Base-by-base conservation (phyloP, 2,113 vertebrate species). In the Rostratula benghalensis region DNA sequence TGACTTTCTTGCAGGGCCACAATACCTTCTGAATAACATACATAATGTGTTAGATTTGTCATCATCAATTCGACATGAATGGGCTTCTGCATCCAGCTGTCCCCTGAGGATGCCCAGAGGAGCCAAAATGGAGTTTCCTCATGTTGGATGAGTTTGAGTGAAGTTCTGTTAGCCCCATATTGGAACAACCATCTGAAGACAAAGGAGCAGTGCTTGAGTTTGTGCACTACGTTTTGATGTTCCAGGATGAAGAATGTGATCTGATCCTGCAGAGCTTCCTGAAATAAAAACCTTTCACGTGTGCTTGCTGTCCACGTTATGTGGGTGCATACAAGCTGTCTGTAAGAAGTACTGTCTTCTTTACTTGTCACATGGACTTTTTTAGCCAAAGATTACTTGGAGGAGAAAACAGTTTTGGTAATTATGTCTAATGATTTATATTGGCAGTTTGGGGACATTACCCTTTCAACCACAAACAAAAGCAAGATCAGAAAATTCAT, bases 401-500 rank as follows among this genome's bases (percentile, higher is more conserved):
- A 87, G 63, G 17, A 74, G 31, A 90, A 82, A 88, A 76, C 24
- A 68, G 35, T 84, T 79, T 57, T 68, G 39, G 37, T 87, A 81
- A 75, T 75, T 92, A 87, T 91, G 15, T 56, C 27, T 25, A 87
- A 45, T 69, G 73, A 87, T 91, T 85, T 89, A 83, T 20, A 59
- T 87, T 89, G 91, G 64, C 73, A 97, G 86, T 94, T 78, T 94
- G 80, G 60, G 37, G 91, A 96, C 53, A 71, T 93, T 89, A 77
- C 53, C 86, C 59, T 96, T 94, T 87, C 87, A 97, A 94, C 93
- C 92, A 91, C 41, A 95, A 89, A 51, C 43, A 91, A 70, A 92
- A 83, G 93, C 59, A 89, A 70, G 54, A 95, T 93, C 80, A 96
- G 90, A 95, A 95, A 81, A 59, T 69, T 95, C 74, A 87, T 94